phyloP scores from a whole-genome alignment of 2,113 vertebrate species.

The Hystrix brachyura region DNA sequence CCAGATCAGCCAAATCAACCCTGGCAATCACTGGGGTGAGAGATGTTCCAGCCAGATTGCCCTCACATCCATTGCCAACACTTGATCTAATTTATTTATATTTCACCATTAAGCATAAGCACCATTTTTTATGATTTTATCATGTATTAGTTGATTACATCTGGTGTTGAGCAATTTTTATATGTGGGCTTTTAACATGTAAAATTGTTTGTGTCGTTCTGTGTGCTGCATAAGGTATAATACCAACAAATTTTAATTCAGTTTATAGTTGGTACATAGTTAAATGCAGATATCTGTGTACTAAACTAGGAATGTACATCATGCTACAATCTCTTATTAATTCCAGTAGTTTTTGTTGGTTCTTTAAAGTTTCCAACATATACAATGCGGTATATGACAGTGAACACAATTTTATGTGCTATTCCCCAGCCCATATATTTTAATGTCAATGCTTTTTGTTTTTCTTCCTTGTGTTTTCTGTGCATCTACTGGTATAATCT shows the following conservation, averaged over 20 bases:
- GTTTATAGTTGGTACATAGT: not conserved
- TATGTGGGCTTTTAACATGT: not conserved
- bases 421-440: no score
- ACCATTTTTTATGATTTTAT: not conserved
- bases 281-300: not conserved
- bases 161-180: not conserved
- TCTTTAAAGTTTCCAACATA: not conserved
- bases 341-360: not conserved
- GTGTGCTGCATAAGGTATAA: not conserved
- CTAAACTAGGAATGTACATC: not conserved
- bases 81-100: not conserved
- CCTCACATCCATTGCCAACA: no score
- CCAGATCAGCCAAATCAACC: no score
- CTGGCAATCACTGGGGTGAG: no score
- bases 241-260: not conserved
- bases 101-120: not conserved
- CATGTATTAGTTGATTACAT: not conserved
- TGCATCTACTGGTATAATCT: not conserved
- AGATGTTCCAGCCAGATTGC: no score
- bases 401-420: no score
- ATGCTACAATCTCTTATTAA: not conserved
- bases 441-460: no score
- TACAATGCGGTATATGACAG: no score
- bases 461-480: no score
- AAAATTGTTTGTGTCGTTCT: not conserved